Conservation (phyloP, 2,797 vertebrate species). For the Typhlichthys subterraneus region DNA sequence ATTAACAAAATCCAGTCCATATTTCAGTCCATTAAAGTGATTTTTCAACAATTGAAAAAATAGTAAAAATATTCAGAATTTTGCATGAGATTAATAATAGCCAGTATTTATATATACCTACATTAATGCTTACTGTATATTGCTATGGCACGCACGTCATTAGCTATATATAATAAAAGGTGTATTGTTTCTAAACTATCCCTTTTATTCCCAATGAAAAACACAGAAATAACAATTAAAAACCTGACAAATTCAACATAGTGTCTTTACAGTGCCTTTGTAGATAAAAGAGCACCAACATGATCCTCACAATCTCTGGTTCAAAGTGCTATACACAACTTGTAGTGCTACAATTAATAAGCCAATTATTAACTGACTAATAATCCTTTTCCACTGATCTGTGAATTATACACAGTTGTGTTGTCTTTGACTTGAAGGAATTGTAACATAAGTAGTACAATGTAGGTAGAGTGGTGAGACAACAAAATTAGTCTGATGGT, state of each 20-base stretch:
- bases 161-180: not conserved
- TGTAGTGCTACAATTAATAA: conserved; percentile 15
- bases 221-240: not conserved
- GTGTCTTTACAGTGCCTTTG: not conserved
- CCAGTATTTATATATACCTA: conserved; percentile 18
- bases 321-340: conserved; percentile 39
- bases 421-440: conserved; percentile 6
- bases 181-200: conserved; percentile 1
- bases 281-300: not conserved
- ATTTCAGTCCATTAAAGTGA: conserved; percentile 1
- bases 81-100: not conserved
- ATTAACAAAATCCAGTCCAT: not conserved
- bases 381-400: conserved; percentile 5
- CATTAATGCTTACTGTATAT: conserved; percentile 31
- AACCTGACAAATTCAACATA: not conserved
- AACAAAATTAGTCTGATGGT: conserved; percentile 12
- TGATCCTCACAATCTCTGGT: conserved; percentile 14
- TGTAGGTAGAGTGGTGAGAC: not conserved
- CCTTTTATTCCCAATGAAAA: conserved; percentile 9
- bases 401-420: conserved; percentile 22
- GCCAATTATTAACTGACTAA: conserved; percentile 15
- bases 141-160: conserved; percentile 49
- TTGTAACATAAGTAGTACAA: not conserved
- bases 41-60: not conserved
- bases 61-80: not conserved